Conservation (phyloP, 2,888 invertebrate genomes). For the Balanococcus diminutus region DNA sequence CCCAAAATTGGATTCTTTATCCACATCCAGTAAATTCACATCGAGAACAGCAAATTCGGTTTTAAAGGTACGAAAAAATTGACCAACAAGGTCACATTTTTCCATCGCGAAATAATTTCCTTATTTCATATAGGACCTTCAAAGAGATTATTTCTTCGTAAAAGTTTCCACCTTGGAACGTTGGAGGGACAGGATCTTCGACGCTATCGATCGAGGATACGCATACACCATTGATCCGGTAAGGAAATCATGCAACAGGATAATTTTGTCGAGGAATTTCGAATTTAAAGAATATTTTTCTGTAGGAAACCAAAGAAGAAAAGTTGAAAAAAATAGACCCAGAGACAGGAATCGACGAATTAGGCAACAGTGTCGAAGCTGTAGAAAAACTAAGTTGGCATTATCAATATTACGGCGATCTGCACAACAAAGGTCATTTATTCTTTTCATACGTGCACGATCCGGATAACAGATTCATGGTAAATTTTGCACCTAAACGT, state of each 20-base stretch:
- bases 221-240: not conserved
- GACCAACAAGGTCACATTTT: not conserved
- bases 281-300: not conserved
- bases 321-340: not conserved
- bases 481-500: not conserved
- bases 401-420: conserved; percentile 73
- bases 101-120: too few relatives aligned
- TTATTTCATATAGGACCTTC: not conserved
- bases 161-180: conserved; percentile 74
- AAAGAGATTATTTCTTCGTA: conserved; percentile 60
- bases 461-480: conserved; percentile 65
- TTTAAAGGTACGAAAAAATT: conserved; percentile 57
- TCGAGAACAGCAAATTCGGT: conserved; percentile 63
- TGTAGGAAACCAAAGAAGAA: not conserved
- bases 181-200: conserved; percentile 76
- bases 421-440: conserved; percentile 82
- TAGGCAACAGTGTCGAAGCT: conserved; percentile 80
- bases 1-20: conserved; percentile 79
- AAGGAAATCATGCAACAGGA: not conserved
- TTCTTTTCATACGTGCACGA: conserved; percentile 78
- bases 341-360: conserved; percentile 71
- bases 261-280: not conserved
- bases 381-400: conserved; percentile 73
- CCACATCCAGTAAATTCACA: conserved; percentile 77
- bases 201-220: conserved; percentile 71